These are phyloP conservation scores for Thaumatotibia leucotreta DNA, from an alignment of 1,140 invertebrate species.

Conservation along the genomic window DNA sequence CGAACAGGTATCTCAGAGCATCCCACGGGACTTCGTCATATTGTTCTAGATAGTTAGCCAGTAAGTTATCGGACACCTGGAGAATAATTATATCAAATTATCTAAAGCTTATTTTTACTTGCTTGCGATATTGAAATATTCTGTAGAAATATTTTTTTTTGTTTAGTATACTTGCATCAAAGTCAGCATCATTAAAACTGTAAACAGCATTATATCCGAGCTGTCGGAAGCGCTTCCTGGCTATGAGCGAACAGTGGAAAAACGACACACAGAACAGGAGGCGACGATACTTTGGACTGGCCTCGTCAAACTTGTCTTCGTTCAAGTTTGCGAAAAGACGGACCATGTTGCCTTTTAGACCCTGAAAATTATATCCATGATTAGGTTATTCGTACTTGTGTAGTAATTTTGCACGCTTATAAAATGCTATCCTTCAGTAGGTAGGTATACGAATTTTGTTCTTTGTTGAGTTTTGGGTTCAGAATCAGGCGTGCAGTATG, in stretches of 20 bases:
- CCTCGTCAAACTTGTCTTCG: constrained; percentile 87
- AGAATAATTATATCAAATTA: not conserved
- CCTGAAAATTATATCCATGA: constrained; percentile 71
- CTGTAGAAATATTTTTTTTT: too few species aligned
- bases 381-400: not conserved
- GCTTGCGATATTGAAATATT: too few species aligned
- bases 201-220: constrained; percentile 94
- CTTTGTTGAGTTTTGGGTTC: too few species aligned
- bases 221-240: constrained; percentile 92
- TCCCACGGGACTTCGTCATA: constrained; percentile 93
- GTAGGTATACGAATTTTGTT: too few species aligned
- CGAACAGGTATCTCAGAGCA: constrained; percentile 92
- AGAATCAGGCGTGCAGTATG: too few species aligned
- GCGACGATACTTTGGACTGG: constrained; percentile 90
- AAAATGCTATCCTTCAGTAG: too few species aligned
- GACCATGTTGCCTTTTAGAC: constrained; percentile 93
- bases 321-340: constrained; percentile 90
- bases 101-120: not conserved
- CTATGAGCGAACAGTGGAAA: constrained; percentile 92
- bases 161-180: constrained; percentile 83
- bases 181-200: constrained; percentile 93
- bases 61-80: constrained; percentile 87
- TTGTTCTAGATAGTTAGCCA: constrained; percentile 89
- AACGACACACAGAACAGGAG: constrained; percentile 92
- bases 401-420: too few species aligned